Base-by-base conservation (phyloP, 2,113 vertebrate species). In the Callionymus lyra region DNA sequence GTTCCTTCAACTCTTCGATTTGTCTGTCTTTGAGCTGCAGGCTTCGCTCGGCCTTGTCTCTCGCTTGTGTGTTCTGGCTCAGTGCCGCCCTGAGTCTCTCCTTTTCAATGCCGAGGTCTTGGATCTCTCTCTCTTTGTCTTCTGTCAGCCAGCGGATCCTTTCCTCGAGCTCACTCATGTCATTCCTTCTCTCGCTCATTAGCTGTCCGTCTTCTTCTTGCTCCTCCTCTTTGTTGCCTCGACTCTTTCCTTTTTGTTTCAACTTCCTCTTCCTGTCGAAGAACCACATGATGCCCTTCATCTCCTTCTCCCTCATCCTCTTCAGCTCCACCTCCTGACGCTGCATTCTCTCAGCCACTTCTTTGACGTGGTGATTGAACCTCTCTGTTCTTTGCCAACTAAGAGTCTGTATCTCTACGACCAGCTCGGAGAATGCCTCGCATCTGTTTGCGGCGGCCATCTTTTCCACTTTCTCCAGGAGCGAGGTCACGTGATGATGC, bases 381-480 rank as follows among this genome's bases (percentile, higher is more conserved):
- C 65, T 76, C 40, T 83, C 74, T 0, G 83, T 82, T 48, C 61
- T 75, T 16, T 72, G 68, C 18, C 31, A 60, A 21, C 78, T 80
- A 15, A 86, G 38, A 15, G 77, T 76, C 9, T 63, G 56, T 21
- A 86, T 67, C 19, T 86, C 83, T 10, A 80, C 76, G 2, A 83
- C 63, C 16, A 82, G 18, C n/a, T 66, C 11, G 0, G 71, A 80
- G 41, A 85, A 86, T 6, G 83, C 80, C 44, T 85, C 78, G 0
- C 81, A 82, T 6, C 81, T 47, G 58, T 86, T 85, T 27, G 38
- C 61, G 0, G 68, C 53, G 0, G 72, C 75, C 79, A 83, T 79
- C 53, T 74, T 82, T 33, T 85, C 84, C 21, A 86, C 70, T 50
- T 81, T 83, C 44, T 83, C 79, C 50, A 86, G 52, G 17, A 86